These are phyloP conservation scores for Scaptomyza graminum DNA, from an alignment of 1,140 invertebrate species.

Conservation along the genomic window DNA sequence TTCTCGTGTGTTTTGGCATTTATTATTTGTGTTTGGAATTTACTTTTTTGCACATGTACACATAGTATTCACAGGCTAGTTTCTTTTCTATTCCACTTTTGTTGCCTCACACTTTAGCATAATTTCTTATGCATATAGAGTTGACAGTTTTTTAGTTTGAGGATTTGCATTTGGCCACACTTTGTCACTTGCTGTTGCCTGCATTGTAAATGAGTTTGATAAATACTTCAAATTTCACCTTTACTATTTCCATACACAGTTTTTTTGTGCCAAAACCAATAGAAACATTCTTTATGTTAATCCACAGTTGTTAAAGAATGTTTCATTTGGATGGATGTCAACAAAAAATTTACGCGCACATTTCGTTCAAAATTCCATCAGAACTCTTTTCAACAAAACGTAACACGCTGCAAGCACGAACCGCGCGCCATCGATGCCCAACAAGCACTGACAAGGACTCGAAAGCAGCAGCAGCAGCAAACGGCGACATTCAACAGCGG, in stretches of 20 bases:
- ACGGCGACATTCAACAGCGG: slow-evolving; percentile 44
- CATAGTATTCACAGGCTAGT: slow-evolving; percentile 29
- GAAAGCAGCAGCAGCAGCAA: background rate
- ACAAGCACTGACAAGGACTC: slow-evolving; percentile 60
- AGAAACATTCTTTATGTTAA: slow-evolving; percentile 65
- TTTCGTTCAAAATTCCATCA: background rate
- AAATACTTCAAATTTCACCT: slow-evolving; percentile 34
- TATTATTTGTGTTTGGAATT: slow-evolving; percentile 40
- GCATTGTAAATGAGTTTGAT: slow-evolving; percentile 60
- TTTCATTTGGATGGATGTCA: slow-evolving; percentile 28
- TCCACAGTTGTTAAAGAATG: slow-evolving; percentile 75
- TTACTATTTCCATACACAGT: slow-evolving; percentile 9
- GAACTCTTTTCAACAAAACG: slow-evolving; percentile 4
- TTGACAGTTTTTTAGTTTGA: slow-evolving; percentile 24
- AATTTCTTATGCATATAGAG: slow-evolving; percentile 71
- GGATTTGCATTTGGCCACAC: slow-evolving; percentile 16
- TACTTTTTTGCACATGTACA: slow-evolving; percentile 15
- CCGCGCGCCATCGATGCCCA: slow-evolving; percentile 67
- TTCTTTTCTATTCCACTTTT: slow-evolving; percentile 29
- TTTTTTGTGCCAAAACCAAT: slow-evolving; percentile 8
- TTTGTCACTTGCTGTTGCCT: slow-evolving; percentile 47
- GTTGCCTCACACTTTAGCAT: slow-evolving; percentile 38
- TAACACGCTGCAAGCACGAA: slow-evolving; percentile 19
- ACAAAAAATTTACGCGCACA: slow-evolving; percentile 44
- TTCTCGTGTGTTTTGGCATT: slow-evolving; percentile 22